Base-by-base conservation (phyloP, 2,888 invertebrate genomes). In the Orchesellides sinensis region DNA sequence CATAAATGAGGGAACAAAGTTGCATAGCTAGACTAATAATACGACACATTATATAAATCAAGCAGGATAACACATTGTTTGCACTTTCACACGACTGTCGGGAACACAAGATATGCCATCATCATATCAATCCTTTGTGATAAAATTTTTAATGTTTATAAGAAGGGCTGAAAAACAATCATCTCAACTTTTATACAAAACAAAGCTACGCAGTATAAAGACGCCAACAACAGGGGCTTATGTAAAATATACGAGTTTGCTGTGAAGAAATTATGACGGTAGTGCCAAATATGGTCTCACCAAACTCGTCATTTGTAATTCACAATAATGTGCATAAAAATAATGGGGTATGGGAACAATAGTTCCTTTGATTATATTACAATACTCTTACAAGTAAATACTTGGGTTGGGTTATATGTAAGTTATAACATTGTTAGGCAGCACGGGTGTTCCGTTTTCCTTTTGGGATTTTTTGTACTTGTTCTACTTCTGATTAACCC, bases 341-440 rank as follows among this genome's bases (percentile, higher is more conserved):
- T n/a, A n/a, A n/a, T n/a, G n/a, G n/a, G n/a, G n/a, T n/a, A n/a
- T 72, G 72, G 54, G 65, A 79, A 79, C 78, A 78, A 78, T 78
- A 45, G 70, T 14, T 14, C 29, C 32, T 6, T 40, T 70, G 69
- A 70, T 66, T 49, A 27, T 78, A 56, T 56, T 66, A 35, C 32
- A 68, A 68, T 66, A 29, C 14, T 77, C 17, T 59, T 73, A 25
- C 17, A 40, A 69, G 61, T 32, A 70, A 56, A 77, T 29, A 77
- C n/a, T 69, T 68, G 78, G 61, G 68, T 8, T 70, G 63, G 75
- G 75, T 65, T 25, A n/a, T 61, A 32, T 54, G 47, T 35, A 27
- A n/a, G n/a, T n/a, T 56, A 54, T 35, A 40, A 52, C 14, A 70
- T 29, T 65, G 52, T 40, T 40, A 66, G 35, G 54, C 35, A 45